These are phyloP conservation scores for Lepus americanus DNA, from an alignment of 2,113 vertebrate species.

Conservation along the genomic window DNA sequence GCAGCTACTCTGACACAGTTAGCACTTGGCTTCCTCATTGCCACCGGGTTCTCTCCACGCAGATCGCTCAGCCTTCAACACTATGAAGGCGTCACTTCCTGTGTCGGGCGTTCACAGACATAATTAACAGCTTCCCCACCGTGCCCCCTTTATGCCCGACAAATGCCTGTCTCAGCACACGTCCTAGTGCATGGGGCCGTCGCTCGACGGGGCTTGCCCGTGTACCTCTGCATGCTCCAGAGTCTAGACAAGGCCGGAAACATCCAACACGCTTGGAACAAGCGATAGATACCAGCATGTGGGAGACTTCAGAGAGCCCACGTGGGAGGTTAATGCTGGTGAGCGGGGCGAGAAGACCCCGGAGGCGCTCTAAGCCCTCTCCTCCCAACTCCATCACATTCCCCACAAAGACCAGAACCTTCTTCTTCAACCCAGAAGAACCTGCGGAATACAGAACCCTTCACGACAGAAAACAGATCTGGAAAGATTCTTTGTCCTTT, in stretches of 20 bases:
- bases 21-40: neutral
- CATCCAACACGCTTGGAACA: neutral
- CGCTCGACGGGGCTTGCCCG: neutral
- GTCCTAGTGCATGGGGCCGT: rapidly evolving
- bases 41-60: neutral
- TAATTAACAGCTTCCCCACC: neutral
- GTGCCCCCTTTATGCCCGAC: rapidly evolving
- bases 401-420: neutral
- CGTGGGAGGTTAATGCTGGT: neutral
- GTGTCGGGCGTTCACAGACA: no score
- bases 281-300: neutral
- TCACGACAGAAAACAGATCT: neutral
- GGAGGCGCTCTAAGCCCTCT: rapidly evolving
- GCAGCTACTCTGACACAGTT: neutral
- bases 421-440: neutral
- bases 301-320: neutral
- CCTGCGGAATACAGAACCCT: neutral
- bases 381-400: neutral
- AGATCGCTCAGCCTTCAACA: neutral
- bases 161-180: neutral
- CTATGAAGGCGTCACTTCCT: neutral
- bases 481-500: neutral
- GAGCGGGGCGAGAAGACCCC: rapidly evolving
- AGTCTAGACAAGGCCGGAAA: neutral
- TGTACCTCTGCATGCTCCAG: rapidly evolving